Percentiles rank a stretch among this genome's conserved stretches.
Evolutionary conservation across 2,113 vertebrate species (phyloP).

Genomic region (Climacteris rufus): DNA sequence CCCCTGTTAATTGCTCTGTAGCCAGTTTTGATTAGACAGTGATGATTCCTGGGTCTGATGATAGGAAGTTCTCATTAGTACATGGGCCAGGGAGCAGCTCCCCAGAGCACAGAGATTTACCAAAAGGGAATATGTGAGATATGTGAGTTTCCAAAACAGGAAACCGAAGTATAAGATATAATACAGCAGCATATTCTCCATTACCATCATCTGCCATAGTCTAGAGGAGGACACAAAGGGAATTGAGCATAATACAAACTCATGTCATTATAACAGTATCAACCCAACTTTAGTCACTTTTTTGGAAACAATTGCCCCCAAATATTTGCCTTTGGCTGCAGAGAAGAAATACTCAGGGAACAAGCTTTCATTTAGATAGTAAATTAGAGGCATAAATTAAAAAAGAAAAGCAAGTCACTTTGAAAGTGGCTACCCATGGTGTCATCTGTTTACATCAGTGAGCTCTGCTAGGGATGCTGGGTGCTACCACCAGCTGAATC

Average conservation of each 20-base stretch:
- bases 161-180: background rate
- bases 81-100: background rate
- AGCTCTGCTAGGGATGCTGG: background rate
- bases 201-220: background rate
- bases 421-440: background rate
- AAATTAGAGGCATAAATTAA: background rate
- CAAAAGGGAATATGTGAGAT: background rate
- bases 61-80: slow-evolving; percentile 19
- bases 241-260: background rate
- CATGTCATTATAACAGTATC: background rate
- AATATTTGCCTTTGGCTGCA: background rate
- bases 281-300: background rate
- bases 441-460: background rate
- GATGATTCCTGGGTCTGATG: background rate
- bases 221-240: background rate
- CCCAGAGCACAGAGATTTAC: background rate
- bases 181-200: background rate
- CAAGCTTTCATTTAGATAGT: background rate
- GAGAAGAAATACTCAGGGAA: background rate
- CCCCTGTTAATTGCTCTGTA: background rate
- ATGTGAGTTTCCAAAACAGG: background rate
- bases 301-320: background rate
- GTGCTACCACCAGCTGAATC: background rate
- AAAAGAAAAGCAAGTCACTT: background rate
- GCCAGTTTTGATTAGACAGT: background rate